phyloP scores from a whole-genome alignment of 2,113 vertebrate species.

The Sphyrna mokarran region DNA sequence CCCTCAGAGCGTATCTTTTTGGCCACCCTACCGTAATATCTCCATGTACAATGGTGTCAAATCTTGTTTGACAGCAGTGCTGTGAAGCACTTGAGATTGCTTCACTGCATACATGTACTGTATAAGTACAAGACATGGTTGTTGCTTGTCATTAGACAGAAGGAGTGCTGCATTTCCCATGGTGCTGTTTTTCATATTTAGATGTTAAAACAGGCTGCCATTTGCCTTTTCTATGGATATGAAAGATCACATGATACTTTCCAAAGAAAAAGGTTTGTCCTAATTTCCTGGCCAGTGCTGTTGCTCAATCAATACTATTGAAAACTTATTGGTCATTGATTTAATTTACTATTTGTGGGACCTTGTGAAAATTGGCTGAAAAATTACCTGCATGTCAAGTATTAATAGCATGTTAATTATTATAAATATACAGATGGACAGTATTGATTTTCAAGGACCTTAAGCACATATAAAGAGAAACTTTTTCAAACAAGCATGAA shows the following conservation, averaged over 20 bases:
- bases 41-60: background rate
- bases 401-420: too few species aligned
- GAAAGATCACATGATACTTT: background rate
- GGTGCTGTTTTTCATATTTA: background rate
- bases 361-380: background rate
- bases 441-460: too few species aligned
- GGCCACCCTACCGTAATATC: too few species aligned
- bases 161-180: background rate
- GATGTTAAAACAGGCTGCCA: background rate
- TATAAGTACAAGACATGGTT: background rate
- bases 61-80: background rate
- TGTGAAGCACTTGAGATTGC: background rate
- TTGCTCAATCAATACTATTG: background rate
- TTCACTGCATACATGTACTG: background rate
- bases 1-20: too few species aligned
- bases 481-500: too few species aligned
- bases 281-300: background rate
- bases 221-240: background rate
- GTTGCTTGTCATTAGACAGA: too few species aligned
- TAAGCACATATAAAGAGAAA: too few species aligned
- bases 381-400: background rate
- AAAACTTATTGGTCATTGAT: background rate
- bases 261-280: background rate
- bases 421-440: too few species aligned
- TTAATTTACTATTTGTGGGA: background rate